Percentiles rank a stretch among this genome's conserved stretches.
phyloP scores from a whole-genome alignment of 2,113 vertebrate genomes.

The Laticauda colubrina region DNA sequence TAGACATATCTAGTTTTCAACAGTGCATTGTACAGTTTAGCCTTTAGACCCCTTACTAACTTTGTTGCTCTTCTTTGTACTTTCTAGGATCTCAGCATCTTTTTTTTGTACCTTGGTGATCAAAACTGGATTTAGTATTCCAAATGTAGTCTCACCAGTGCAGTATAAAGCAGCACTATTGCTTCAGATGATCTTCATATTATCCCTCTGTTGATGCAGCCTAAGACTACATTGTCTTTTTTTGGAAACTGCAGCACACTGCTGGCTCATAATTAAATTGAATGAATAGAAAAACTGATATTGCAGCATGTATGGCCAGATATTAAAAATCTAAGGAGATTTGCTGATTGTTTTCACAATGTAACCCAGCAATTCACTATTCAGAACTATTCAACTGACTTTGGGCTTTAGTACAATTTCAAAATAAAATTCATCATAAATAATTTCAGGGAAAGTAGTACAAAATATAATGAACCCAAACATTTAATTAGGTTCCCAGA shows the following conservation, averaged over 20 bases:
- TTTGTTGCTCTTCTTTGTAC: neutral
- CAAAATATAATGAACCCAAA: neutral
- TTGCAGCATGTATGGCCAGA: neutral
- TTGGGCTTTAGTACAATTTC: neutral
- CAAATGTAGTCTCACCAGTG: too few species aligned
- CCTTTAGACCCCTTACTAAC: neutral
- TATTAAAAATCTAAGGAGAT: neutral
- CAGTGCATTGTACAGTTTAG: neutral
- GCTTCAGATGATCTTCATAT: too few species aligned
- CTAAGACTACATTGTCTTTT: too few species aligned
- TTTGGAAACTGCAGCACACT: too few species aligned
- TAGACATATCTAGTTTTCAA: neutral
- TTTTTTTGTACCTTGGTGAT: neutral
- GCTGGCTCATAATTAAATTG: too few species aligned
- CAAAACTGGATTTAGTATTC: neutral
- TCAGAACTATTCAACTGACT: neutral
- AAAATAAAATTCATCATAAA: neutral
- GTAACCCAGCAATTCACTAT: neutral
- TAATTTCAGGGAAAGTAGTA: neutral
- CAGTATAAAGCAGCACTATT: too few species aligned
- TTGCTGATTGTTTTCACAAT: neutral
- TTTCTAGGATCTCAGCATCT: neutral
- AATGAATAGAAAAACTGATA: neutral
- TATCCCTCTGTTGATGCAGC: too few species aligned
- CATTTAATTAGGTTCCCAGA: neutral